phyloP scores from a whole-genome alignment of 1,140 invertebrate species.

The Pogonomyrmex barbatus region DNA sequence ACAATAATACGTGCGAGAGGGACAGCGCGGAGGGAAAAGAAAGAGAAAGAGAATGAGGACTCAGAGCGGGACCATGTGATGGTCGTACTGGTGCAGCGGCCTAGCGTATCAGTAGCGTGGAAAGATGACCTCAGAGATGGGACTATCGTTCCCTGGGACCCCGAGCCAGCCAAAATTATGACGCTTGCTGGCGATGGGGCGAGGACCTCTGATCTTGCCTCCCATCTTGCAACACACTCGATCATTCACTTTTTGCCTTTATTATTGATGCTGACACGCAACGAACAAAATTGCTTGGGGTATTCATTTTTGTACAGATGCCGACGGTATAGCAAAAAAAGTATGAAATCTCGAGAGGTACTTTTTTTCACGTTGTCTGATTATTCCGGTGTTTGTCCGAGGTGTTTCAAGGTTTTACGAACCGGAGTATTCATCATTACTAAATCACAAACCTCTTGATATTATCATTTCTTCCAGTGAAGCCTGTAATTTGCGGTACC shows the following conservation, averaged over 20 bases:
- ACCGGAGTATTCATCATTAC: not conserved
- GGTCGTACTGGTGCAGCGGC: constrained; percentile 67
- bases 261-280: constrained; percentile 8
- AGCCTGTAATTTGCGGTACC: not conserved
- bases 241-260: constrained; percentile 5
- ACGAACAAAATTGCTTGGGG: constrained; percentile 2
- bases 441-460: not conserved
- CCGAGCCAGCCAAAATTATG: constrained; percentile 75
- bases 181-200: constrained; percentile 34
- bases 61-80: constrained; percentile 67
- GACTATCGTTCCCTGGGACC: constrained; percentile 75
- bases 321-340: not conserved
- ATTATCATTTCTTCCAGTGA: not conserved
- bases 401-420: not conserved
- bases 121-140: constrained; percentile 84
- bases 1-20: constrained; percentile 53
- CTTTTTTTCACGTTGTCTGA: not conserved
- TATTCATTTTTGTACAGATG: constrained; percentile 28
- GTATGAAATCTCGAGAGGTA: not conserved
- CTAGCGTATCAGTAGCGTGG: constrained; percentile 68
- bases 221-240: not conserved
- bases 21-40: constrained; percentile 30
- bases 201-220: constrained; percentile 39
- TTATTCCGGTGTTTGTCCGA: not conserved
- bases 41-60: constrained; percentile 58